A percentile compares a stretch with the other conserved stretches of the same genome.
These are phyloP conservation scores for Calcarius lapponicus DNA, from an alignment of 2,797 vertebrate genomes.

Conservation along the genomic window DNA sequence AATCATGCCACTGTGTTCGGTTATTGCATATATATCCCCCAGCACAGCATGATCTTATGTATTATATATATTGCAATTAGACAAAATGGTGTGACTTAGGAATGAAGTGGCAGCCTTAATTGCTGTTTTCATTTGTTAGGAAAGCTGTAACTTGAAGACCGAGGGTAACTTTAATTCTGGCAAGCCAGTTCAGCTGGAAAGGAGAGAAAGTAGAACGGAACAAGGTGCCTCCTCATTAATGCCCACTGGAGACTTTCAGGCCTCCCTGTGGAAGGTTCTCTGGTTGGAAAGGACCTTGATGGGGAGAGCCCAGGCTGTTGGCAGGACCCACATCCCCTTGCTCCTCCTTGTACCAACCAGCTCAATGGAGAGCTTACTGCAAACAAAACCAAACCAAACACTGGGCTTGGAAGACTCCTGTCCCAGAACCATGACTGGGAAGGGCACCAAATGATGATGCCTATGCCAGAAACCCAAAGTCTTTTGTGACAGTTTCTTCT, in stretches of 20 bases:
- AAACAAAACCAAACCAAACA: not conserved
- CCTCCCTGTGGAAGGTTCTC: not conserved
- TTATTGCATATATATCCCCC: conserved; percentile 73
- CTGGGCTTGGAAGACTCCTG: not conserved
- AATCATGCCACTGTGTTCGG: conserved; percentile 70
- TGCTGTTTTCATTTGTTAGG: conserved; percentile 47
- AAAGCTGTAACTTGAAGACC: conserved; percentile 31
- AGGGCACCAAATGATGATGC: not conserved
- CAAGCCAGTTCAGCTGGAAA: not conserved
- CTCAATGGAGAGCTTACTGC: not conserved
- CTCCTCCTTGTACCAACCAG: not conserved
- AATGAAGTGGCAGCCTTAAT: conserved; percentile 56
- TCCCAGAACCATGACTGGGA: not conserved
- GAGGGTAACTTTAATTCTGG: conserved; percentile 42
- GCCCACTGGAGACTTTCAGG: not conserved
- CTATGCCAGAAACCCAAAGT: not conserved
- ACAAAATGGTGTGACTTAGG: conserved; percentile 56
- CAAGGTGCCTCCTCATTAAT: not conserved
- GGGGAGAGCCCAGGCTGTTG: accelerated
- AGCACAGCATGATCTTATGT: conserved; percentile 62
- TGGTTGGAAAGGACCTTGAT: accelerated
- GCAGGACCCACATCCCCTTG: not conserved
- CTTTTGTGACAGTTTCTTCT: not conserved
- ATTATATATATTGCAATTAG: conserved; percentile 64
- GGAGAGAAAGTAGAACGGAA: not conserved